phyloP scores from a whole-genome alignment of 35 echinoderm and acorn worm genomes.

The Holothuria glaberrima region DNA sequence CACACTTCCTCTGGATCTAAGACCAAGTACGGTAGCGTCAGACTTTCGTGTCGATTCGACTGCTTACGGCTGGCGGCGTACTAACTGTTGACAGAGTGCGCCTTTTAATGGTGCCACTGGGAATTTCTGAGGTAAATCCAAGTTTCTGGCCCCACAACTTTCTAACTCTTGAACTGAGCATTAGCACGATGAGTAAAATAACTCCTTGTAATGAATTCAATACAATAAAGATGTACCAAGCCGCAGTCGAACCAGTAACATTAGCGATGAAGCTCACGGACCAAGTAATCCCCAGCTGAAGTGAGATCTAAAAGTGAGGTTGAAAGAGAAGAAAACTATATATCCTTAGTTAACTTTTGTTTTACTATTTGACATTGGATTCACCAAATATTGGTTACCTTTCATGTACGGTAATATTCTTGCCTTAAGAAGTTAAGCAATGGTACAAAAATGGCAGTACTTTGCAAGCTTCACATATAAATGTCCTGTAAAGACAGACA shows the following conservation, averaged over 20 bases:
- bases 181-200: constrained; percentile 21
- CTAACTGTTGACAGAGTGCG: not conserved
- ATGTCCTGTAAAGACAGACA: too few relatives aligned
- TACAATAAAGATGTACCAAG: constrained; percentile 35
- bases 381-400: too few relatives aligned
- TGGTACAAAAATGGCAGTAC: too few relatives aligned
- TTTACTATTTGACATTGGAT: too few relatives aligned
- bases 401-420: too few relatives aligned
- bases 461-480: too few relatives aligned
- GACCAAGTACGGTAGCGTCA: not conserved
- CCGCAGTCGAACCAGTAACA: not conserved
- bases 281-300: constrained; percentile 36
- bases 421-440: too few relatives aligned
- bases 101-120: not conserved
- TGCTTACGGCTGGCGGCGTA: not conserved
- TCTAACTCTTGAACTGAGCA: constrained; percentile 5
- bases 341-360: too few relatives aligned
- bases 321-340: too few relatives aligned
- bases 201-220: constrained; percentile 40
- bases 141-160: constrained; percentile 3
- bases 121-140: not conserved
- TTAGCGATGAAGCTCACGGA: constrained; percentile 19
- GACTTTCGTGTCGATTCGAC: constrained; percentile 18
- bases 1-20: too few relatives aligned
- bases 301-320: not conserved